Base-by-base conservation (phyloP, 1,140 invertebrate genomes). In the Epicauta chinensis region DNA sequence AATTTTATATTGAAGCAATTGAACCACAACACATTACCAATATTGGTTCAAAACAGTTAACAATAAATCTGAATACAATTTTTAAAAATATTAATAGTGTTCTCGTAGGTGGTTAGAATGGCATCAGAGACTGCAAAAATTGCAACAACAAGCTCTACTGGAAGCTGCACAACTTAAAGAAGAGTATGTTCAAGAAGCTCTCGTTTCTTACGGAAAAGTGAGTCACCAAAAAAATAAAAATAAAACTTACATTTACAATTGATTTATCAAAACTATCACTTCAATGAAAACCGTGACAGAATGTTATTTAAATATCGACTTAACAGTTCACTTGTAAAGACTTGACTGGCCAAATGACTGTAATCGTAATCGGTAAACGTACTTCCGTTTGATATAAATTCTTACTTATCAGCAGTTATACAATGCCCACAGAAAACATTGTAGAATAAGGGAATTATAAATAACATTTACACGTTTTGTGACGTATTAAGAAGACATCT, bases 121-220 rank as follows among this genome's bases (percentile, higher is more conserved):
- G 68, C 87, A 90, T 59, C 81, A 86, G 61, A 77, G 81, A 56
- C 66, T 89, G 2, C 81, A 89, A 57, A 83, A 88, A 65, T 64
- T 91, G n/a, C 84, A 85, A 55, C 84, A 89, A 65, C 84, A 90
- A 75, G 84, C 84, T 29, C 76, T 85, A 55, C 71, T 88, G 14
- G 86, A 91, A 73, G 81, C 84, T 14, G 75, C 72, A 10, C 71
- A 73, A 16, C 66, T 82, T 56, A 76, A 78, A 41, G 85, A 88
- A 62, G 87, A 89, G 71, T 73, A 77, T 17, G 80, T 87, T 0
- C 87, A 87, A 66, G 85, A 89, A 70, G 76, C 75, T 29, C 72
- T 87, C 29, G 75, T 84, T 50, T 76, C 75, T 14, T 75, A 76
- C 55, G 76, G 78, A 51, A 86, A 85, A 71, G 81, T 83, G 72